Percentiles rank a stretch among this genome's conserved stretches.
Evolutionary conservation across 64 coral and sea anemone genomes (phyloP).

Genomic region (Orbicella faveolata): DNA sequence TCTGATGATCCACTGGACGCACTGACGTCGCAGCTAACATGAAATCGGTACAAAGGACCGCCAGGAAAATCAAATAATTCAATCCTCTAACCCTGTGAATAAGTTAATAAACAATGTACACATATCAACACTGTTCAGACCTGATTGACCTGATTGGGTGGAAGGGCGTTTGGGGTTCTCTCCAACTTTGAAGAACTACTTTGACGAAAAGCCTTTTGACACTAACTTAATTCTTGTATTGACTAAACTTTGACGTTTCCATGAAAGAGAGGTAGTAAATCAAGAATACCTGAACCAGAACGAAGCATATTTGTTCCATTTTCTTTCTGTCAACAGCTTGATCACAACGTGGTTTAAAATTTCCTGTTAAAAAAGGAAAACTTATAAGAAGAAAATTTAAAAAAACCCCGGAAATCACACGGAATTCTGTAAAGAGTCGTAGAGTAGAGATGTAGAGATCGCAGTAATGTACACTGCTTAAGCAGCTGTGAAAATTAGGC

Average conservation of each 20-base stretch:
- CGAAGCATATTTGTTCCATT: slow-evolving; percentile 55
- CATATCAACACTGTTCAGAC: not conserved
- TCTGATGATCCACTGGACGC: not conserved
- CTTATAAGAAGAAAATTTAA: no score
- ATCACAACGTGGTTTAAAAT: slow-evolving; percentile 55
- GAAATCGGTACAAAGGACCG: not conserved
- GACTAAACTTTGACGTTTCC: no score
- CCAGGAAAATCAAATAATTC: slow-evolving; percentile 53
- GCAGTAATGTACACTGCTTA: not conserved
- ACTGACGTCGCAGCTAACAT: not conserved
- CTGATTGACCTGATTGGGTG: no score
- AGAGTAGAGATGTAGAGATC: not conserved
- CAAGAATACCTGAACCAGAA: slow-evolving; percentile 68
- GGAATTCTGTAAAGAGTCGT: not conserved
- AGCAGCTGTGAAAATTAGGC: not conserved
- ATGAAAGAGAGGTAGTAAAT: not conserved
- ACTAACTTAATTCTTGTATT: no score
- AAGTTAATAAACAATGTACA: not conserved
- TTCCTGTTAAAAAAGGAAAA: slow-evolving; percentile 24
- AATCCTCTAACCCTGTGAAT: slow-evolving; percentile 22
- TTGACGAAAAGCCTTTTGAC: no score
- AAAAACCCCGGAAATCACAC: not conserved
- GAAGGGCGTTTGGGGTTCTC: not conserved
- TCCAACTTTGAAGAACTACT: not conserved
- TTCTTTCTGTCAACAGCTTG: slow-evolving; percentile 37